phyloP scores from a whole-genome alignment of 1,140 invertebrate species.

The Triops cancriformis region DNA sequence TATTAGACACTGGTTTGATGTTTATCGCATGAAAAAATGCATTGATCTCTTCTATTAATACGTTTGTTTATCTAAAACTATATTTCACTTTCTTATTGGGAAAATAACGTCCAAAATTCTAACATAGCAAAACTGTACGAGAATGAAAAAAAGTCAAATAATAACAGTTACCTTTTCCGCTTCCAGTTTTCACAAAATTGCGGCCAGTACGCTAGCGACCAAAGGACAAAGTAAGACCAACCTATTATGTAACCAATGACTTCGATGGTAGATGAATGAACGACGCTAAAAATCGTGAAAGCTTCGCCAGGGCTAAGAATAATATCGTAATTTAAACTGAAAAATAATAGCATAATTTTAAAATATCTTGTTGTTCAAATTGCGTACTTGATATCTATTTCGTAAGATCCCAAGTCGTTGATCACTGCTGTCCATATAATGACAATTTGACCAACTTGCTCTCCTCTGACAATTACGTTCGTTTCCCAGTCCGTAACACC shows the following conservation, averaged over 20 bases:
- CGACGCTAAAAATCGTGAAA: constrained; percentile 63
- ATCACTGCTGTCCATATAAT: constrained; percentile 22
- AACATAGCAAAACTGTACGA: too few relatives aligned
- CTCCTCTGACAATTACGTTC: constrained; percentile 10
- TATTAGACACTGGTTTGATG: too few relatives aligned
- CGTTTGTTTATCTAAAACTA: too few relatives aligned
- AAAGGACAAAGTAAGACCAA: constrained; percentile 96
- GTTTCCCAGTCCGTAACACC: constrained; percentile 1
- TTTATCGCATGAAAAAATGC: too few relatives aligned
- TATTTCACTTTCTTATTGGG: too few relatives aligned
- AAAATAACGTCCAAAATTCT: too few relatives aligned
- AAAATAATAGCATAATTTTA: neutral
- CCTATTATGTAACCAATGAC: constrained; percentile 78
- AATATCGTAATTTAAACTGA: constrained; percentile 30
- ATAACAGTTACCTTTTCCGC: constrained; percentile 62
- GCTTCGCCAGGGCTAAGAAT: constrained; percentile 54
- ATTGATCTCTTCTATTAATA: too few relatives aligned
- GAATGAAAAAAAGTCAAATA: too few relatives aligned
- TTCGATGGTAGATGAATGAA: constrained; percentile 55
- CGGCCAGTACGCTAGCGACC: constrained; percentile 98
- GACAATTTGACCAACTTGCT: constrained; percentile 29
- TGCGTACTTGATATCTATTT: constrained; percentile 18
- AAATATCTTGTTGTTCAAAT: constrained; percentile 15
- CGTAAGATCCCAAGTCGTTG: neutral
- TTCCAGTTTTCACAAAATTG: constrained; percentile 88